Percentiles rank a stretch among this genome's conserved stretches.
phyloP scores from a whole-genome alignment of 2,113 vertebrate species.

The Syngnathus floridae region DNA sequence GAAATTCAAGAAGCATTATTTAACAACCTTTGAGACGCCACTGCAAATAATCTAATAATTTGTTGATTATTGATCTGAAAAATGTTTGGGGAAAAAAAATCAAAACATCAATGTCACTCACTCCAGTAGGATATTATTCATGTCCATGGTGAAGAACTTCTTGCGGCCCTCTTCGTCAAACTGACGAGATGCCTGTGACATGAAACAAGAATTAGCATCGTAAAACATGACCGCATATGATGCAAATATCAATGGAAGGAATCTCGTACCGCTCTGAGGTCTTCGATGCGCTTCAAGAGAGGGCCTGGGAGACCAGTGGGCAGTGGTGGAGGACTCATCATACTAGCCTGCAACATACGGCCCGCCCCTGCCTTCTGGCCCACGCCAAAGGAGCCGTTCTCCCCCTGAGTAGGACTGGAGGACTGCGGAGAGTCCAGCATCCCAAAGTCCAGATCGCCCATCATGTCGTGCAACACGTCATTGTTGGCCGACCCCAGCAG shows the following conservation, averaged over 20 bases:
- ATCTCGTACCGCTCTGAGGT: conserved; percentile 81
- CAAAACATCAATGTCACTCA: conserved; percentile 68
- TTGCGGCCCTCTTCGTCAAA: conserved; percentile 97
- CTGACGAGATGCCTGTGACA: conserved; percentile 84
- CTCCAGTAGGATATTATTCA: conserved; percentile 99
- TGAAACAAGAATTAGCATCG: neutral
- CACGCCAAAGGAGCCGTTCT: conserved; percentile 74
- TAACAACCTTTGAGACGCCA: too few relatives aligned
- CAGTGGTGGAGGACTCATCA: conserved; percentile 73
- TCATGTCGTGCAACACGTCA: conserved; percentile 89
- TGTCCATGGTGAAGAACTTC: conserved; percentile 98
- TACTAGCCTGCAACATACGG: conserved; percentile 56
- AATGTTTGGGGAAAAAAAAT: neutral
- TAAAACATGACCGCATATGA: too few relatives aligned
- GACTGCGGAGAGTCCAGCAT: conserved; percentile 89
- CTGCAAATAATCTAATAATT: too few relatives aligned
- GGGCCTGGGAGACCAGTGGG: conserved; percentile 82
- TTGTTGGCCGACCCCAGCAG: conserved; percentile 89
- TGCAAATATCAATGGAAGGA: neutral
- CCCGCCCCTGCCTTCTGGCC: conserved; percentile 38
- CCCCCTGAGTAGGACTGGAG: conserved; percentile 77
- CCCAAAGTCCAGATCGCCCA: conserved; percentile 89
- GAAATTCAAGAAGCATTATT: too few relatives aligned
- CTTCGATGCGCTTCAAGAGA: conserved; percentile 88
- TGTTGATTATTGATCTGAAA: neutral